Base-by-base conservation (phyloP, 1,140 invertebrate genomes). In the Drosophila seguyi region DNA sequence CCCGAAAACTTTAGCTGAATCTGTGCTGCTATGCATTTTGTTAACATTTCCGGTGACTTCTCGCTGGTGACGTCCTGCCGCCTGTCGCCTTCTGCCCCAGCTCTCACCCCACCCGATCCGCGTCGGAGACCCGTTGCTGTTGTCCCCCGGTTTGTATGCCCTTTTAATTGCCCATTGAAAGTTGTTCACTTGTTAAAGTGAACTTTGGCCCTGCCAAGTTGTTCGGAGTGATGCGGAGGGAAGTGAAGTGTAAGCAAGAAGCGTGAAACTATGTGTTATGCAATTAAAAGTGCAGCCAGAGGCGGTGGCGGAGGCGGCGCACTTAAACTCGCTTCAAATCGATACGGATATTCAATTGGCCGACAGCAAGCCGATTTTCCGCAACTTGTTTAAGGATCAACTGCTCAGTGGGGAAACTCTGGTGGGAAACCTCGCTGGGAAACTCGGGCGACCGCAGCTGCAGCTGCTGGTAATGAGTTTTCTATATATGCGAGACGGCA, bases 111-210 rank as follows among this genome's bases (percentile, higher is more conserved):
- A 31, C 31, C 50, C 11, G 29, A 42, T 16, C 44, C 45, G 42
- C 36, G 45, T 47, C 27, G 36, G 48, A 25, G 44, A 29, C 31
- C 56, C 34, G 48, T 55, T 57, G 53, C 52, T 73, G 79, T 77
- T 77, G 68, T 73, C 48, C 67, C 59, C 77, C 56, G 81, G 82
- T 90, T 80, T 88, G 77, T 88, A 71, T 88, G 84, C 84, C 81
- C 81, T 85, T 90, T 90, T 90, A 90, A 90, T 90, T 90, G 85
- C 85, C 81, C 86, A 85, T 90, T 90, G 81, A 90, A 90, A 90
- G 85, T 90, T 90, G 85, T 81, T 90, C 86, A 90, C 78, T 90
- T 90, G 85, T 90, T 90, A 90, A 90, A 90, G 74, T 60, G 85
- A 90, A 90, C 85, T 90, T 90, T 85, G 57, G 69, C 62, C 63